A percentile compares a stretch with the other conserved stretches of the same genome.
Conservation (phyloP, 2,888 invertebrate genomes). For the Odontothrips loti region DNA sequence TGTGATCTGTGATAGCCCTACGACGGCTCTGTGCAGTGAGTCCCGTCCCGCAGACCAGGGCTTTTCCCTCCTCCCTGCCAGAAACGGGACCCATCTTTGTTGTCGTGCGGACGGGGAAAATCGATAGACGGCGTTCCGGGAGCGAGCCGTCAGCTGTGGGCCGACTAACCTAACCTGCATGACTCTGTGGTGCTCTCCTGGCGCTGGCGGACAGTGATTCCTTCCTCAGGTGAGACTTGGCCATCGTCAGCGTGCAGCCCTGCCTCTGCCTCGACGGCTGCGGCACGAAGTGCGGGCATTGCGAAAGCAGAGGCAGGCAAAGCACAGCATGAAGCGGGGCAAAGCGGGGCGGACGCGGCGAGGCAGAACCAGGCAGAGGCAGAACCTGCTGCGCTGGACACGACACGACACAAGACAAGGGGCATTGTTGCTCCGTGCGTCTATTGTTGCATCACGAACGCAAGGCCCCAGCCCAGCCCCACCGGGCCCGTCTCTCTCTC, state of each 20-base stretch:
- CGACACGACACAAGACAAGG: too few relatives aligned
- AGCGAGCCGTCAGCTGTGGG: slow-evolving; percentile 17
- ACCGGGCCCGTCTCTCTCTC: too few relatives aligned
- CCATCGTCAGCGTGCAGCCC: not conserved
- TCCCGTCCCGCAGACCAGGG: not conserved
- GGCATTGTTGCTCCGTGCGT: too few relatives aligned
- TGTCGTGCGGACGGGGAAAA: slow-evolving; percentile 2
- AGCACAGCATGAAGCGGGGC: too few relatives aligned
- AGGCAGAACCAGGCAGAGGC: too few relatives aligned
- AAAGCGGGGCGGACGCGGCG: too few relatives aligned
- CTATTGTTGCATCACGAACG: too few relatives aligned
- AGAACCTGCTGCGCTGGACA: too few relatives aligned
- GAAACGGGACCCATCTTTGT: not conserved
- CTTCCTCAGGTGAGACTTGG: not conserved
- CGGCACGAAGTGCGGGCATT: not conserved
- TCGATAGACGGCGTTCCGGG: slow-evolving; percentile 10
- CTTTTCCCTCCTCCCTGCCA: not conserved
- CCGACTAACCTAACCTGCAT: slow-evolving; percentile 19
- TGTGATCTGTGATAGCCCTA: not conserved
- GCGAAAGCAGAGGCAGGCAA: not conserved
- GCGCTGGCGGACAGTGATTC: not conserved
- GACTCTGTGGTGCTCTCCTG: not conserved
- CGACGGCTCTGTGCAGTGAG: not conserved
- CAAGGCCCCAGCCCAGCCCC: too few relatives aligned
- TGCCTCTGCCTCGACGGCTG: not conserved